Base-by-base conservation (phyloP, 2,888 invertebrate species). In the Nomada fabriciana region DNA sequence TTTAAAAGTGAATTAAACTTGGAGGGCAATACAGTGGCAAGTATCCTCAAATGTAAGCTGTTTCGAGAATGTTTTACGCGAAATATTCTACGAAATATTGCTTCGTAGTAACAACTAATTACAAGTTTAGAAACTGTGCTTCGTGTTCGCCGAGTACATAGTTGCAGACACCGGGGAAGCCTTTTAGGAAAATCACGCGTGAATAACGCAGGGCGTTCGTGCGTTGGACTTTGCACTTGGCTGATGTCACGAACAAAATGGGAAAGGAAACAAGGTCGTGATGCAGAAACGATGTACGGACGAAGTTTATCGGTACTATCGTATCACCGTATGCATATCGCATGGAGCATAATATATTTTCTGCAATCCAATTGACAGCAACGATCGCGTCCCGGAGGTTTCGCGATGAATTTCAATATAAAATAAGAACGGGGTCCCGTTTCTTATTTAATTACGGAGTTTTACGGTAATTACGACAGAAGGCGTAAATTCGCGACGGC, bases 241-340 rank as follows among this genome's bases (percentile, higher is more conserved):
- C 87, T 83, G 83, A 77, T 86, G 84, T 82, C 61, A 80, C 63
- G 76, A 76, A 73, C 43, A 68, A 70, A 80, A 81, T 73, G 67
- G 73, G 64, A 59, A 73, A 76, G 67, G 60, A 57, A 65, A 70
- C 60, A 69, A 64, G 69, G 63, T 74, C 73, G 88, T 90, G 90
- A 91, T 89, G 90, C 89, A 86, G 82, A 78, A 91, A 92, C 87
- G 85, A 87, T 90, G 91, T 90, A 86, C 76, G 73, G 57, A 74
- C 20, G 53, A 57, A 76, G 36, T 36, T 36, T 36, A 36, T 36
- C 36, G 36, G 7, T 7, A 5, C 36, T 36, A 1, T 36, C 36
- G 36, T 36, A 36, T 36, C 36, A 36, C 5, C 36, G 36, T 36
- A 5, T 36, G 36, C 36, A 36, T 36, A 36, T 36, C 36, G 36